These are phyloP conservation scores for Entomobrya proxima DNA, from an alignment of 2,888 invertebrate species.

Conservation along the genomic window DNA sequence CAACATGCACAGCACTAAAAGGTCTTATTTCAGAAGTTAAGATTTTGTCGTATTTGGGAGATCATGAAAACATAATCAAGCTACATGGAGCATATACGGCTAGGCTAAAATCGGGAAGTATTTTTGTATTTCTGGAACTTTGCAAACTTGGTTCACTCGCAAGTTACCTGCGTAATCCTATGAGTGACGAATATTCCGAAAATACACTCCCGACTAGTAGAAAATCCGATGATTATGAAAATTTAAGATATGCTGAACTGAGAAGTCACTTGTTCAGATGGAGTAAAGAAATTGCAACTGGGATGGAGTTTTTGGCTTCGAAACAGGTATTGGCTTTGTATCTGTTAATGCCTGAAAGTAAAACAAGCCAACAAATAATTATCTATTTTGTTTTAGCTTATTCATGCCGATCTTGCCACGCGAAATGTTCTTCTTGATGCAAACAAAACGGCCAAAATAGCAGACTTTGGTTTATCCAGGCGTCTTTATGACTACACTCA, in stretches of 20 bases:
- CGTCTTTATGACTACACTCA: not conserved
- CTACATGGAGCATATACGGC: slow-evolving; percentile 23
- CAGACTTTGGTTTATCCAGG: slow-evolving; percentile 32
- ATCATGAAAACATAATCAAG: not conserved
- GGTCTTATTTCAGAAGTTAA: slow-evolving; percentile 8
- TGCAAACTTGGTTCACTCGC: slow-evolving; percentile 6
- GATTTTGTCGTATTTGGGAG: slow-evolving; percentile 9
- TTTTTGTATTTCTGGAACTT: slow-evolving; percentile 1
- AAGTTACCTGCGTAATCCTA: not conserved
- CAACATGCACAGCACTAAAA: not conserved
- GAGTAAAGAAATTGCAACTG: not conserved
- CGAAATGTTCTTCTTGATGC: slow-evolving; percentile 51
- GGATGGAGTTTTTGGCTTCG: slow-evolving; percentile 10
- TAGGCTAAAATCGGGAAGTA: not conserved
- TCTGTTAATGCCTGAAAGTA: too few relatives aligned
- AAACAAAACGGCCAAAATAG: slow-evolving; percentile 45
- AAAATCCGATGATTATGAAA: too few relatives aligned
- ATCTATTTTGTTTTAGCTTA: too few relatives aligned
- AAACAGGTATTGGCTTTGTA: too few relatives aligned
- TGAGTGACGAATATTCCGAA: too few relatives aligned
- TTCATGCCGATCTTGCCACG: slow-evolving; percentile 61
- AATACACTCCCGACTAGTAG: too few relatives aligned
- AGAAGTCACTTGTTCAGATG: not conserved
- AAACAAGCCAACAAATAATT: too few relatives aligned
- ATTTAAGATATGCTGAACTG: not conserved